A percentile compares a stretch with the other conserved stretches of the same genome.
These are phyloP conservation scores for Cololabis saira DNA, from an alignment of 2,113 vertebrate genomes.

Conservation along the genomic window DNA sequence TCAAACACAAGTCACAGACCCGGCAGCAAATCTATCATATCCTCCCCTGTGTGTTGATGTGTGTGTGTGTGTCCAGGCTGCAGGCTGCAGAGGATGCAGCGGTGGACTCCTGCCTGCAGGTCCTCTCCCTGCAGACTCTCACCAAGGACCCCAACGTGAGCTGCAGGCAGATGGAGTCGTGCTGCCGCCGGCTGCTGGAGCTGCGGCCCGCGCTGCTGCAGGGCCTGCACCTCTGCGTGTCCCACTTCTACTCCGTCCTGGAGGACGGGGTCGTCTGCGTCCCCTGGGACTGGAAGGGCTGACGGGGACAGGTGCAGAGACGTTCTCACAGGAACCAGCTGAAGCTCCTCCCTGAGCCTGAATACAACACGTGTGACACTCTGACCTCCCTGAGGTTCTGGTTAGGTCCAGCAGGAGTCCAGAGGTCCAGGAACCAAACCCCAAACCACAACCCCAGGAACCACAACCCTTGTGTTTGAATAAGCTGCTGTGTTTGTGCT, in stretches of 20 bases:
- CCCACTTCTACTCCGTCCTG: slow-evolving; percentile 93
- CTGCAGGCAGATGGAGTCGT: slow-evolving; percentile 89
- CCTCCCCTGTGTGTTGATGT: no score
- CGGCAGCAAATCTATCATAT: no score
- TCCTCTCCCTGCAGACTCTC: slow-evolving; percentile 85
- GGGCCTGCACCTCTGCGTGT: slow-evolving; percentile 89
- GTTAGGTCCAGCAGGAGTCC: no score
- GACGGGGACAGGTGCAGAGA: slow-evolving; percentile 37
- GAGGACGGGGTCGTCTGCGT: slow-evolving; percentile 96
- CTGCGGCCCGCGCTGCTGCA: slow-evolving; percentile 80
- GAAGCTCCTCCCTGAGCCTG: no score
- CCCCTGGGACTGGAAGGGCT: slow-evolving; percentile 95
- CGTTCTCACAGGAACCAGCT: no score
- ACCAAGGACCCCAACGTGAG: slow-evolving; percentile 93
- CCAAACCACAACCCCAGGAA: no score
- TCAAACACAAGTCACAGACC: no score
- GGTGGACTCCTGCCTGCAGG: slow-evolving; percentile 78
- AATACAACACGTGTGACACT: no score
- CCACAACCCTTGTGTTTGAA: no score
- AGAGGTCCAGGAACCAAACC: no score
- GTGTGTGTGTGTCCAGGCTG: slow-evolving; percentile 80
- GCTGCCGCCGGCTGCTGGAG: slow-evolving; percentile 87
- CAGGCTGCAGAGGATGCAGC: slow-evolving; percentile 83
- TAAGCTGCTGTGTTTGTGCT: no score
- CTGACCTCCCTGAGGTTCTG: no score